Conservation (phyloP, 2,113 vertebrate species). For the Philantomba maxwellii region DNA sequence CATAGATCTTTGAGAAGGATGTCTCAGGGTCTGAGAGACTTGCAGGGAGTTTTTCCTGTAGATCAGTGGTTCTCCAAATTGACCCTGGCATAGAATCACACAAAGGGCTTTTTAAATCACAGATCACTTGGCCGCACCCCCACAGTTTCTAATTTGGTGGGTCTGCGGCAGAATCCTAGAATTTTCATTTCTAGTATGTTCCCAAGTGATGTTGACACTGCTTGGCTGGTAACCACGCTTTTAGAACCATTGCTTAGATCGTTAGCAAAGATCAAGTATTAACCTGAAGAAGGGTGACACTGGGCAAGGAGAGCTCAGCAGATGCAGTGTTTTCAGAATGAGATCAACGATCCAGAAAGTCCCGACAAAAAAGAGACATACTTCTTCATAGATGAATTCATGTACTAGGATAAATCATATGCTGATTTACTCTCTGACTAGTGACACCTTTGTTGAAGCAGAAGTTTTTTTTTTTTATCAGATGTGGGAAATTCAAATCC, state of each 20-base stretch:
- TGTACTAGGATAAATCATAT: neutral
- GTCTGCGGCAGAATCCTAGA: neutral
- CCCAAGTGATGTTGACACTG: neutral
- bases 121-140: neutral
- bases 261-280: neutral
- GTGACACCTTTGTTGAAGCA: neutral
- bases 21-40: neutral
- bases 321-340: constrained; percentile 6
- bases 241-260: neutral
- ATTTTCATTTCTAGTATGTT: neutral
- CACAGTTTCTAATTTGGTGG: neutral
- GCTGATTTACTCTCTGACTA: neutral
- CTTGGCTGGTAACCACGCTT: neutral
- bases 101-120: neutral
- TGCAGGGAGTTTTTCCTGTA: neutral
- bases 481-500: neutral
- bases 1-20: neutral
- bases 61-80: neutral
- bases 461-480: neutral
- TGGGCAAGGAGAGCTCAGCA: neutral
- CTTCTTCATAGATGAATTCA: neutral
- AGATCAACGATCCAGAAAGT: neutral
- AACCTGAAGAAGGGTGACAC: neutral
- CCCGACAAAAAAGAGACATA: neutral
- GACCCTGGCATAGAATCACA: neutral